These are phyloP conservation scores for Coregonus clupeaformis DNA, from an alignment of 2,113 vertebrate species.

Conservation along the genomic window DNA sequence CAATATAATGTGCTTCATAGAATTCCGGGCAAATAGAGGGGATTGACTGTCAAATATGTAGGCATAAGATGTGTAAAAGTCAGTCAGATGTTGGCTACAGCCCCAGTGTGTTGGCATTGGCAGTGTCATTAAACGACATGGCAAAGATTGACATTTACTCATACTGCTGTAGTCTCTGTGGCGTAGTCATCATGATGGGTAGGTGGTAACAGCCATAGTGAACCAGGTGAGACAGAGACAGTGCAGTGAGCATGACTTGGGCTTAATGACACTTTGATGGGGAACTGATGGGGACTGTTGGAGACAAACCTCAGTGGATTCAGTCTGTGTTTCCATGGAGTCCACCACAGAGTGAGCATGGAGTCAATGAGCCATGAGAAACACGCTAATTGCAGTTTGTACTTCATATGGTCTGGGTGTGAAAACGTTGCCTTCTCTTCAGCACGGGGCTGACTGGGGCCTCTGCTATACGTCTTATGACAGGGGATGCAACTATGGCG, in stretches of 20 bases:
- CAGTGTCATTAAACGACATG: too few species aligned
- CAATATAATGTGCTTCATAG: too few species aligned
- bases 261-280: constrained; percentile 57
- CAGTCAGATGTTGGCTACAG: too few species aligned
- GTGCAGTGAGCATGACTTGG: background rate
- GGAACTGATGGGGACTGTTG: constrained; percentile 42
- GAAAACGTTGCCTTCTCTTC: constrained; percentile 37
- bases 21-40: too few species aligned
- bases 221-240: constrained; percentile 49
- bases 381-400: constrained; percentile 48
- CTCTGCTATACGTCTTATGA: background rate
- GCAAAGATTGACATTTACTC: too few species aligned
- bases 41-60: too few species aligned
- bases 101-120: too few species aligned
- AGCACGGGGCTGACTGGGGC: background rate
- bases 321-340: constrained; percentile 6
- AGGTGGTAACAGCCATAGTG: constrained; percentile 30
- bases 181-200: background rate
- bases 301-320: constrained; percentile 18
- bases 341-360: constrained; percentile 2
- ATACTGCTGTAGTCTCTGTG: background rate
- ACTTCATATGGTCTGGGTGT: background rate
- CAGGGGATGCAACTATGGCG: background rate
- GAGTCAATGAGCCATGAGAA: constrained; percentile 54
- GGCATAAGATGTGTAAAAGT: too few species aligned